Evolutionary conservation across 2,113 vertebrate genomes (phyloP).

Genomic region (Carassius carassius): DNA sequence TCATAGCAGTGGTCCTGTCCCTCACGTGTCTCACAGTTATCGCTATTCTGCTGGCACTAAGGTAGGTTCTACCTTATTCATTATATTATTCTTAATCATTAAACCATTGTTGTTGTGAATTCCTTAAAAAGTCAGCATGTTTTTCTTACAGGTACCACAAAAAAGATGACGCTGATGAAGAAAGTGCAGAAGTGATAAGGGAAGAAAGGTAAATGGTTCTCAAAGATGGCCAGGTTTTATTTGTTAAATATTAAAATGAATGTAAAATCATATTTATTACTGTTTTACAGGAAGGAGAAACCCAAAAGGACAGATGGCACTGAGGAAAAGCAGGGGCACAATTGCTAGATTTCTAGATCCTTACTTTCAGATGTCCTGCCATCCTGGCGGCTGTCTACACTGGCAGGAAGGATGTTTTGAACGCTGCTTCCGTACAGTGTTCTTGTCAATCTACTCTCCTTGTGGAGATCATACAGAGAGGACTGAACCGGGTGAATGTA

Average conservation of each 20-base stretch:
- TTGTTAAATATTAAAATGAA: too few relatives aligned
- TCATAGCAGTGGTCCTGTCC: conserved; percentile 80
- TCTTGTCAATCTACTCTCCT: not conserved
- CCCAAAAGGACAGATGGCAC: not conserved
- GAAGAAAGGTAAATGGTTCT: conserved; percentile 39
- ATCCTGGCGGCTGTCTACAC: not conserved
- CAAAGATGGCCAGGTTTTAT: not conserved
- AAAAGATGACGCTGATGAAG: conserved; percentile 79
- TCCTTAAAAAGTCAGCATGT: not conserved
- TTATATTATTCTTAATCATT: not conserved
- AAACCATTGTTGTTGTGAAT: not conserved
- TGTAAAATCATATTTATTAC: too few relatives aligned
- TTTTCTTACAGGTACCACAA: conserved; percentile 77
- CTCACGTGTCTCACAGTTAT: conserved; percentile 82
- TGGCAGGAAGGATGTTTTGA: conserved; percentile 38
- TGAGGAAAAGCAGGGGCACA: too few relatives aligned
- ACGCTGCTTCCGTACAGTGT: not conserved
- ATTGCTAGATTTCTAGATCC: too few relatives aligned
- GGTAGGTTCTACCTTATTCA: too few relatives aligned
- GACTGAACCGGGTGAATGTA: conserved; percentile 50
- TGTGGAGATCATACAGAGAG: not conserved
- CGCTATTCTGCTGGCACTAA: conserved; percentile 78
- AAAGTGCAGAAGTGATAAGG: conserved; percentile 71
- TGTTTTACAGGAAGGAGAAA: not conserved
- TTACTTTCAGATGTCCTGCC: not conserved